Evolutionary conservation across 2,888 invertebrate genomes (phyloP), one percentile per base, ranked within the genome.

Genomic region (Onchidella celtica): DNA sequence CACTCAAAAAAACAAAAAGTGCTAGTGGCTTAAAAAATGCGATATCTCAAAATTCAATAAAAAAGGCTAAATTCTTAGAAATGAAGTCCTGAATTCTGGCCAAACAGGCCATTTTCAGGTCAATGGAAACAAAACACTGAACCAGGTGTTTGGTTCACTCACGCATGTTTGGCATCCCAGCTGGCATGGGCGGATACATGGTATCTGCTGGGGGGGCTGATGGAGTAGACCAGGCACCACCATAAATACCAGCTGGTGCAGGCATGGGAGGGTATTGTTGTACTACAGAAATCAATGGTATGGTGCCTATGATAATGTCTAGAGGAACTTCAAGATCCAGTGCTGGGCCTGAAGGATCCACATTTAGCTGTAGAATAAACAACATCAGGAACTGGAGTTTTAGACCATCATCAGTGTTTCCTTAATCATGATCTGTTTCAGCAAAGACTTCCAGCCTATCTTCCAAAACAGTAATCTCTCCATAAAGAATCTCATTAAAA

Each of bases 251-350:
- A 59, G 61, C 24, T 2, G 72, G 65, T 6, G 78, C 61, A 9
- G 68, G 55, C 47, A 63, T 69, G 0, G 85, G 83, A 1, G 82
- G 83, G 59, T 79, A 81, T 57, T 83, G 83, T 63, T 86, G 84
- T 2, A 88, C 84, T 2, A 88, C 85, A 57, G 82, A 82, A 0
- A 84, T 84, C 14, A 91, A 84, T 1, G 91, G 92, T 34, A 91
- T 88, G 17, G 91, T 90, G 63, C 92, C 91, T 59, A 92, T 86
- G 32, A 91, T 86, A 65, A 92, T 84, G 47, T 90, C 89, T n/a
- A 91, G 74, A 11, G 91, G 91, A n/a, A 92, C 88, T 27, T 88
- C 87, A 21, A 92, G 88, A 69, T 89, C 88, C 75, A 88, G 85
- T 9, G 88, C 87, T 6, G 89, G 88, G 6, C 91, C 92, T 11